Evolutionary conservation across 2,888 invertebrate genomes (phyloP).

Genomic region (Cryptocephalus moraei): DNA sequence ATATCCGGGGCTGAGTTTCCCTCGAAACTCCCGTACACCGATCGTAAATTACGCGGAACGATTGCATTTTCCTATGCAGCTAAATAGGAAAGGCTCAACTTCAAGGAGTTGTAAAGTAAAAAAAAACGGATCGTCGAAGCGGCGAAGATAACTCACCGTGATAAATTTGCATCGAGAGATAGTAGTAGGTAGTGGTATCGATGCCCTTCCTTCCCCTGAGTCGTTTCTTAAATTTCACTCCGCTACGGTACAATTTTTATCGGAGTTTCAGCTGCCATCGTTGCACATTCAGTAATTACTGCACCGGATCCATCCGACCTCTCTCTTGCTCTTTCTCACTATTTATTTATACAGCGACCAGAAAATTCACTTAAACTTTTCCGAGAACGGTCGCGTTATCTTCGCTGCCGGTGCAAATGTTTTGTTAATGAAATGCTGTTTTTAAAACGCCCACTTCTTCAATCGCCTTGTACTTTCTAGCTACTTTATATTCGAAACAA

Average conservation of each 20-base stretch:
- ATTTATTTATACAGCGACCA: conserved; percentile 4
- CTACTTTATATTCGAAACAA: conserved; percentile 18
- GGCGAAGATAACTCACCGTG: too few species aligned
- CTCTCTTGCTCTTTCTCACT: too few species aligned
- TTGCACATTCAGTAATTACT: too few species aligned
- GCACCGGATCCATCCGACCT: too few species aligned
- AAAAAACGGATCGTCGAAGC: too few species aligned
- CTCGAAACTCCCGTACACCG: conserved; percentile 28
- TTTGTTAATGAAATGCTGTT: conserved; percentile 22
- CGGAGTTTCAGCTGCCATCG: too few species aligned
- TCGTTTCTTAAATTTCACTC: too few species aligned
- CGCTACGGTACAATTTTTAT: too few species aligned
- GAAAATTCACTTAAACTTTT: conserved; percentile 11
- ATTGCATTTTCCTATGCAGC: conserved; percentile 31
- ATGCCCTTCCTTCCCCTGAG: too few species aligned
- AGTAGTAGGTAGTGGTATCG: too few species aligned
- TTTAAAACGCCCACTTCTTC: conserved; percentile 19
- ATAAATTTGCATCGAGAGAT: too few species aligned
- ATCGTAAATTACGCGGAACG: conserved; percentile 28
- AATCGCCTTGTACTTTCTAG: conserved; percentile 15
- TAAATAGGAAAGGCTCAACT: conserved; percentile 13
- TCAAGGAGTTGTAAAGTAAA: background rate
- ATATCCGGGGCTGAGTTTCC: conserved; percentile 26
- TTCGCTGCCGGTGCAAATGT: conserved; percentile 12
- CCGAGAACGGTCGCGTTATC: conserved; percentile 7